Conservation (phyloP, 2,888 invertebrate species). For the Cataglyphis rosenhaueri region DNA sequence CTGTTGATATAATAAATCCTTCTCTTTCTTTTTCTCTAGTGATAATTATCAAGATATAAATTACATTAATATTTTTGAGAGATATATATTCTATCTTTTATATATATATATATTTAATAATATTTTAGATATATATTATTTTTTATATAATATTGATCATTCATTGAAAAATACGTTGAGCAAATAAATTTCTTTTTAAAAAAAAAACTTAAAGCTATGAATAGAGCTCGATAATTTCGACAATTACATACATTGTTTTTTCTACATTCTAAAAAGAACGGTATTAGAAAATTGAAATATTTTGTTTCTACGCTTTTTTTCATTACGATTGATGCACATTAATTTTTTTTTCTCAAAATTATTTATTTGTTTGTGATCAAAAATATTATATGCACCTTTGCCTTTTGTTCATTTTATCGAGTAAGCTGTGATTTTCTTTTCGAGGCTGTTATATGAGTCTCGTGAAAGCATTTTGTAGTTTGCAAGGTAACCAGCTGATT, state of each 20-base stretch:
- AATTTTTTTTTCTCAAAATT: neutral
- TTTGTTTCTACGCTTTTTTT: neutral
- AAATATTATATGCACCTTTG: constrained; percentile 6
- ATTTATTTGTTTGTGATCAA: neutral
- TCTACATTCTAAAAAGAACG: neutral
- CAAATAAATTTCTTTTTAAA: neutral
- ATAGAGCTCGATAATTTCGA: neutral
- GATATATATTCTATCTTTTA: neutral
- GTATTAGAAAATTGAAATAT: neutral
- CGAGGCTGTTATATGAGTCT: neutral
- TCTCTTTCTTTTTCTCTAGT: neutral
- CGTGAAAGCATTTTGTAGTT: constrained; percentile 18
- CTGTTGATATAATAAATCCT: neutral
- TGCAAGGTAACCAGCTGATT: constrained; percentile 34
- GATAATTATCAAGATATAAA: constrained; percentile 6
- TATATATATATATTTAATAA: neutral
- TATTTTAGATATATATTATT: neutral
- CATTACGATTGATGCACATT: neutral
- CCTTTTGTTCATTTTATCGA: neutral
- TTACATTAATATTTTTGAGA: neutral
- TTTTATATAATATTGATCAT: neutral
- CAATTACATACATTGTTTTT: neutral
- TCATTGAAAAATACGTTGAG: neutral
- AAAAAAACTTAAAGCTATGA: neutral
- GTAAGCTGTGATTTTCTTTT: constrained; percentile 14